These are phyloP conservation scores for Styela plicata DNA, from an alignment of 23 tunicate genomes.

Conservation along the genomic window DNA sequence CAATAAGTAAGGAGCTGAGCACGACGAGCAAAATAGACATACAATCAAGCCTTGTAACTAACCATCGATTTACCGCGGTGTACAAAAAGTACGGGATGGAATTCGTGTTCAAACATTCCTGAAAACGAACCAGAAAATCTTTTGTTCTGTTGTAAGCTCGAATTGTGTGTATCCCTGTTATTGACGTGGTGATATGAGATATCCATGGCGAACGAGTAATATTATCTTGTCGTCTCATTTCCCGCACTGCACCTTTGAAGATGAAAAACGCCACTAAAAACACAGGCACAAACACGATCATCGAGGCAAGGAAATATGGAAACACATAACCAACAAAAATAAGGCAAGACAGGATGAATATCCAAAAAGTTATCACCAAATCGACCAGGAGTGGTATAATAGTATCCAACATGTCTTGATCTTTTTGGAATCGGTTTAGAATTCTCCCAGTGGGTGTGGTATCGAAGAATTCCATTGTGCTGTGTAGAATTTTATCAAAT, in stretches of 20 bases:
- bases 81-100: conserved; percentile 62
- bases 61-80: conserved; percentile 74
- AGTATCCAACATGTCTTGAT: conserved; percentile 64
- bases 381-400: conserved; percentile 47
- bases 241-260: conserved; percentile 73
- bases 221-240: conserved; percentile 62
- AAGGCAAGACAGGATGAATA: conserved; percentile 45
- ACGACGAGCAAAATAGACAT: conserved; percentile 38
- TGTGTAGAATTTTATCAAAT: conserved; percentile 41
- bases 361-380: conserved; percentile 36
- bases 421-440: conserved; percentile 80
- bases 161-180: conserved; percentile 63
- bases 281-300: conserved; percentile 41
- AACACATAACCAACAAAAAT: conserved; percentile 63
- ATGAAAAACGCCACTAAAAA: conserved; percentile 34
- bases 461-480: conserved; percentile 77
- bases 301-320: conserved; percentile 48
- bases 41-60: conserved; percentile 56
- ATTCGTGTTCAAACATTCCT: conserved; percentile 44
- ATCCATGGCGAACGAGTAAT: conserved; percentile 78
- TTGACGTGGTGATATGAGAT: conserved; percentile 66
- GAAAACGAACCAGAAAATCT: conserved; percentile 41
- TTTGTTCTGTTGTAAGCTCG: conserved; percentile 42
- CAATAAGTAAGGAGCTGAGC: conserved; percentile 38
- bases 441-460: conserved; percentile 80